Percentiles rank a stretch among this genome's conserved stretches.
Conservation (phyloP, 2,888 invertebrate genomes). For the Orthosia gracilis region DNA sequence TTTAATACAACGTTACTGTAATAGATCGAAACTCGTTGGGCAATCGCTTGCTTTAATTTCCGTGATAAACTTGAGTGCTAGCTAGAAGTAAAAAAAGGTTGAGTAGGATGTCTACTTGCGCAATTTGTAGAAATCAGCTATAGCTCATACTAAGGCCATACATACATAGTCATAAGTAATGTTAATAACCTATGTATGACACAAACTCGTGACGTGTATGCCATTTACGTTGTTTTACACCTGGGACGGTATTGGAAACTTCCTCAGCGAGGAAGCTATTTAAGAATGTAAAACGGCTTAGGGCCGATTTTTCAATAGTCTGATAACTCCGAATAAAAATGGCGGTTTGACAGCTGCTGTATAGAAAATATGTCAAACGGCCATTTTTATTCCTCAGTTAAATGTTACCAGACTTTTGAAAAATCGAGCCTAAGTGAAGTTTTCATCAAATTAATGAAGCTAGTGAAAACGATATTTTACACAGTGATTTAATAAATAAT, state of each 20-base stretch:
- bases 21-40: constrained; percentile 56
- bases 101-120: constrained; percentile 17
- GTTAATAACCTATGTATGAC: constrained; percentile 29
- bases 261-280: constrained; percentile 7
- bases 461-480: constrained; percentile 1
- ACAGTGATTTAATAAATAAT: constrained; percentile 18
- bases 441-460: constrained; percentile 8
- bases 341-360: no score
- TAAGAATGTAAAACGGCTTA: constrained; percentile 3
- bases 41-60: constrained; percentile 35
- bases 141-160: background rate
- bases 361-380: no score
- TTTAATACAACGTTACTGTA: constrained; percentile 63
- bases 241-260: constrained; percentile 10
- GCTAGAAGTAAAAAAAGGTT: constrained; percentile 19
- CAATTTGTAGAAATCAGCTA: constrained; percentile 40
- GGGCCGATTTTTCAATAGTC: no score
- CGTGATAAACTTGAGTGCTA: constrained; percentile 33
- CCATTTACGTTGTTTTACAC: background rate
- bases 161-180: constrained; percentile 17
- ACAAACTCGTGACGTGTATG: constrained; percentile 27
- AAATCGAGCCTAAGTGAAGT: background rate
- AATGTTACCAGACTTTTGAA: no score
- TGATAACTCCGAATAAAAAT: no score
- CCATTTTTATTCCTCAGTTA: no score